Conservation (phyloP, 1,140 invertebrate species). For the Augochlora pura region DNA sequence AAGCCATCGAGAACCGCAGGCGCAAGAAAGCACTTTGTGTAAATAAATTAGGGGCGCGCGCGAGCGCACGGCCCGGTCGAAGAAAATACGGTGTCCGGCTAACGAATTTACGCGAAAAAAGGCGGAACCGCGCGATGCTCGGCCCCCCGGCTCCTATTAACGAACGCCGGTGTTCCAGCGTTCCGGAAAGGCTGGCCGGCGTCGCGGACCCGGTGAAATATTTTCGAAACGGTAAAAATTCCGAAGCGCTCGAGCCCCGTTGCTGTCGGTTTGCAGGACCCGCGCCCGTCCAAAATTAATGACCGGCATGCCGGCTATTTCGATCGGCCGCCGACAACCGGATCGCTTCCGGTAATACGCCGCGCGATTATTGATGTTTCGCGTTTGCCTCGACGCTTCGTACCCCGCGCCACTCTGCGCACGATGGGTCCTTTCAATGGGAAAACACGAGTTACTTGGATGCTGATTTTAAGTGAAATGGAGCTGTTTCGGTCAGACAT, state of each 20-base stretch:
- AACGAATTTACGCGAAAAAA: neutral
- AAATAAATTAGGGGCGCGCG: neutral
- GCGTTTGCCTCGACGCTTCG: too few relatives aligned
- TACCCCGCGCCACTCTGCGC: too few relatives aligned
- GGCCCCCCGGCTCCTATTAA: conserved; percentile 27
- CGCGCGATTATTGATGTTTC: neutral
- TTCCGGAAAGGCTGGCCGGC: conserved; percentile 4
- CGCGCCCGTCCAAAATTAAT: conserved; percentile 40
- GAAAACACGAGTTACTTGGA: too few relatives aligned
- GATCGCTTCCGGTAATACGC: neutral
- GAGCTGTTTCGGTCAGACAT: too few relatives aligned
- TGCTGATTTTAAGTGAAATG: too few relatives aligned
- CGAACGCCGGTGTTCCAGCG: neutral
- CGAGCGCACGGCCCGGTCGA: neutral
- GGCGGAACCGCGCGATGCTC: too few relatives aligned
- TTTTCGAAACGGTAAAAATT: conserved; percentile 35
- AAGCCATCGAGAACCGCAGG: neutral
- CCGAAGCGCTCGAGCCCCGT: too few relatives aligned
- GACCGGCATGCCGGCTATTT: conserved; percentile 14
- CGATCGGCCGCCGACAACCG: conserved; percentile 2
- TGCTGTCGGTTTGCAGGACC: neutral
- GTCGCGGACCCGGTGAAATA: conserved; percentile 17
- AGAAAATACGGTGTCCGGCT: neutral
- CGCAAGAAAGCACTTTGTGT: conserved; percentile 1
- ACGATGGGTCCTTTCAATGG: too few relatives aligned